phyloP scores from a whole-genome alignment of 1,140 invertebrate genomes.

The Pantala flavescens region DNA sequence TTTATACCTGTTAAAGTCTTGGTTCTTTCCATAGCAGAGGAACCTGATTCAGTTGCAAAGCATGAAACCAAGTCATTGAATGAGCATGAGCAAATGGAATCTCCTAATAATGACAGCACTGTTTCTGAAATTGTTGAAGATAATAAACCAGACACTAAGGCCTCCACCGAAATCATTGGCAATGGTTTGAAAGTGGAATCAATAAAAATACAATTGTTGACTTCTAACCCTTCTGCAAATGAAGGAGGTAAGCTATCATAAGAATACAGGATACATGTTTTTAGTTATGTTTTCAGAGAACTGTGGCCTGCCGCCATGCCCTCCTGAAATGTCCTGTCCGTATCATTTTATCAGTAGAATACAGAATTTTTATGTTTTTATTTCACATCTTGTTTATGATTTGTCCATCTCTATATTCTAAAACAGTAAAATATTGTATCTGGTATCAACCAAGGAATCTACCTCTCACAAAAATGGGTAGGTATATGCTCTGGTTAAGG shows the following conservation, averaged over 20 bases:
- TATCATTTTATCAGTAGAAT: too few relatives aligned
- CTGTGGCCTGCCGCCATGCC: too few relatives aligned
- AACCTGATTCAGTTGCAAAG: conserved; percentile 14
- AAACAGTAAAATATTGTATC: too few relatives aligned
- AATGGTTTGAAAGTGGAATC: conserved; percentile 11
- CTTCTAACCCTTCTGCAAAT: conserved; percentile 10
- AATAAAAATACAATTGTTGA: background rate
- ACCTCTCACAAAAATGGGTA: too few relatives aligned
- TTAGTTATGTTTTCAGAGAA: too few relatives aligned
- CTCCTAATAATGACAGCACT: background rate
- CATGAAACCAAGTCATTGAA: conserved; percentile 12
- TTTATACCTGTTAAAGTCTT: background rate
- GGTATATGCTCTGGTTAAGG: too few relatives aligned
- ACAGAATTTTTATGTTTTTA: too few relatives aligned
- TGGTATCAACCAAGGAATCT: too few relatives aligned
- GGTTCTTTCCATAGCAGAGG: conserved; percentile 17
- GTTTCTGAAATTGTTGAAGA: conserved; percentile 3
- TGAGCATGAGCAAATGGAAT: conserved; percentile 11
- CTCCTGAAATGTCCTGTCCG: too few relatives aligned
- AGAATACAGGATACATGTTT: too few relatives aligned
- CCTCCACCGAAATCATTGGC: conserved; percentile 1
- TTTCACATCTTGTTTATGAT: too few relatives aligned
- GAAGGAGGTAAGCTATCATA: conserved; percentile 13
- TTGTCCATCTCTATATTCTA: too few relatives aligned
- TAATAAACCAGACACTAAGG: conserved; percentile 7